Evolutionary conservation across 1,140 invertebrate species (phyloP), one percentile per base, ranked within the genome.

Genomic region (Hyposmocoma kahamanoa): DNA sequence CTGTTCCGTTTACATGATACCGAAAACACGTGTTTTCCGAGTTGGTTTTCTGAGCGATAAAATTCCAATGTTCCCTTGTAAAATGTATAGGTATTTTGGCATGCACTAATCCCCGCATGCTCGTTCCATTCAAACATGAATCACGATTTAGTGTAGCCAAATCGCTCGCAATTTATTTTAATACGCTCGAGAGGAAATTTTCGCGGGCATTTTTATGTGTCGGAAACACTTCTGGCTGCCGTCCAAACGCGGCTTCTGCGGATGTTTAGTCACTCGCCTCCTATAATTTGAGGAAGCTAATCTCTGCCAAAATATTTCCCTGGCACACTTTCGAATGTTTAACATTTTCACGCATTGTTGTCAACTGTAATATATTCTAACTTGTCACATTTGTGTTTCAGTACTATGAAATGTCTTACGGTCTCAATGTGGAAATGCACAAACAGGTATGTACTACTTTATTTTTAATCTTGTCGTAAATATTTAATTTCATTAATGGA

Each of bases 321-420:
- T 74, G 72, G 72, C 74, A 68, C 62, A 59, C 53, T 50, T n/a
- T 61, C 54, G 46, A 24, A 44, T 49, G 50, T 48, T 50, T 20
- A 52, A 70, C 67, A 67, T 69, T 77, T 71, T 69, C 61, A 42
- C 62, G 53, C 56, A 62, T 62, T 42, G 59, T 58, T 70, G 60
- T n/a, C n/a, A n/a, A n/a, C n/a, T n/a, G n/a, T 76, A 71, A 75
- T 73, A 59, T 59, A 71, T 72, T 67, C 66, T 76, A 80, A 78
- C 70, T 42, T 59, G 51, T 72, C 44, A 51, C 47, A 50, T 87
- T 84, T 90, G 69, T 90, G 84, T 96, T 95, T 67, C 92, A 98
- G 97, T 99, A 99, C 89, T 99, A 99, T 90, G 98, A 99, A 90
- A 99, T 99, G 97, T 98, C 97, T 21, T 99, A 98, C 89, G 97